phyloP scores from a whole-genome alignment of 2,113 vertebrate genomes.

The Balaeniceps rex region DNA sequence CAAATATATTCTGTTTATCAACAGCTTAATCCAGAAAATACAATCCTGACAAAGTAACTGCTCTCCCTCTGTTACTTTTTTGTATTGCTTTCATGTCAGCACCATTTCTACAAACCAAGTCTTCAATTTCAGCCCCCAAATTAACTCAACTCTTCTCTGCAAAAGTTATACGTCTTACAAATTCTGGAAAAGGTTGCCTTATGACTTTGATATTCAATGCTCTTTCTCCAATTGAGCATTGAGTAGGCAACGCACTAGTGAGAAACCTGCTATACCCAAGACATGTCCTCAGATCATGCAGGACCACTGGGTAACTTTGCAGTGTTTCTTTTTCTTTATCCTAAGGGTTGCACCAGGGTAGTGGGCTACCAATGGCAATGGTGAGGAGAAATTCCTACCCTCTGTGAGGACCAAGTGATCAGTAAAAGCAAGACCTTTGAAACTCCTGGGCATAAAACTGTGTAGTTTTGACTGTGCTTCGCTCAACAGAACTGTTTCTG shows the following conservation, averaged over 20 bases:
- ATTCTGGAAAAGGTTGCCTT: background rate
- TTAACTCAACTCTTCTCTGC: background rate
- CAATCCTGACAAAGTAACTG: background rate
- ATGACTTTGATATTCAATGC: background rate
- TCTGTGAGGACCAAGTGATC: background rate
- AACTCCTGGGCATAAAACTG: background rate
- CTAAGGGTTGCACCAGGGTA: background rate
- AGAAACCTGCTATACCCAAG: background rate
- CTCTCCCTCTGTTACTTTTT: background rate
- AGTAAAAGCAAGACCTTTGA: background rate
- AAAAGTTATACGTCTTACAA: background rate
- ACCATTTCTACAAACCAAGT: background rate
- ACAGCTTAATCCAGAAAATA: conserved; percentile 8
- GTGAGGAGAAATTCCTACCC: background rate
- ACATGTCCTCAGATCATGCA: background rate
- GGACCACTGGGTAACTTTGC: background rate
- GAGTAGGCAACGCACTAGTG: background rate
- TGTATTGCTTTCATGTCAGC: background rate
- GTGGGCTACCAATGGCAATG: background rate
- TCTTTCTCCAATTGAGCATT: background rate
- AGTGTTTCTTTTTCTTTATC: background rate
- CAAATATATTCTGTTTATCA: conserved; percentile 7
- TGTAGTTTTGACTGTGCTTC: background rate
- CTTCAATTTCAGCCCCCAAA: background rate
- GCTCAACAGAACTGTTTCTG: background rate